These are phyloP conservation scores for Syrista parreyssii DNA, from an alignment of 2,888 invertebrate genomes.

Conservation along the genomic window DNA sequence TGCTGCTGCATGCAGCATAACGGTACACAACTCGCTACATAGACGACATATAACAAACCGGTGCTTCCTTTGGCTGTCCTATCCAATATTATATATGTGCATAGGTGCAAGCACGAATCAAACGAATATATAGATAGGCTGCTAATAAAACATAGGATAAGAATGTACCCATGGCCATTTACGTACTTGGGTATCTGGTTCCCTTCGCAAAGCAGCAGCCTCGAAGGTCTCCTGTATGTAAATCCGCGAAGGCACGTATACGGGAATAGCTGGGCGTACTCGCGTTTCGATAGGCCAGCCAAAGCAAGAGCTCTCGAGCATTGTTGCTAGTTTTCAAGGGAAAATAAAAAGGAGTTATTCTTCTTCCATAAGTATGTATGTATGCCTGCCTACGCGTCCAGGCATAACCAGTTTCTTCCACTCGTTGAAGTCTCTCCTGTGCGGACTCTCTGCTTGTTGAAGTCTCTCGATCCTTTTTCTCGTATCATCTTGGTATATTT, in stretches of 20 bases:
- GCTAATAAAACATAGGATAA: not conserved
- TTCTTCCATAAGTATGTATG: conserved; percentile 19
- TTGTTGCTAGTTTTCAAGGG: not conserved
- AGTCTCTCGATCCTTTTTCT: conserved; percentile 14
- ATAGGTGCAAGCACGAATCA: not conserved
- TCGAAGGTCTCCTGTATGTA: not conserved
- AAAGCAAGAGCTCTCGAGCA: not conserved
- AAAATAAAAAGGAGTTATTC: not conserved
- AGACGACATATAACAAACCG: not conserved
- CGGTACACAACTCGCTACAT: not conserved
- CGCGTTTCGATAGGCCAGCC: not conserved
- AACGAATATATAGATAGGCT: not conserved
- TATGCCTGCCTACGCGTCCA: conserved; percentile 30
- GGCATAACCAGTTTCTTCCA: conserved; percentile 48
- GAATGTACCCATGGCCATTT: not conserved
- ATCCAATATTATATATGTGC: not conserved
- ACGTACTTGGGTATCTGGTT: not conserved
- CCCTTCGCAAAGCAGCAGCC: not conserved
- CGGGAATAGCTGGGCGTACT: not conserved
- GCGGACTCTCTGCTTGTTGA: conserved; percentile 15
- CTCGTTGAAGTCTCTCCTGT: conserved; percentile 43
- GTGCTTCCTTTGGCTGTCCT: not conserved
- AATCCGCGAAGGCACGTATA: not conserved
- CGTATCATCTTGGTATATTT: not conserved
- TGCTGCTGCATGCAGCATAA: not conserved